These are phyloP conservation scores for Oreochromis grahami DNA, from an alignment of 2,797 vertebrate species.

Conservation along the genomic window DNA sequence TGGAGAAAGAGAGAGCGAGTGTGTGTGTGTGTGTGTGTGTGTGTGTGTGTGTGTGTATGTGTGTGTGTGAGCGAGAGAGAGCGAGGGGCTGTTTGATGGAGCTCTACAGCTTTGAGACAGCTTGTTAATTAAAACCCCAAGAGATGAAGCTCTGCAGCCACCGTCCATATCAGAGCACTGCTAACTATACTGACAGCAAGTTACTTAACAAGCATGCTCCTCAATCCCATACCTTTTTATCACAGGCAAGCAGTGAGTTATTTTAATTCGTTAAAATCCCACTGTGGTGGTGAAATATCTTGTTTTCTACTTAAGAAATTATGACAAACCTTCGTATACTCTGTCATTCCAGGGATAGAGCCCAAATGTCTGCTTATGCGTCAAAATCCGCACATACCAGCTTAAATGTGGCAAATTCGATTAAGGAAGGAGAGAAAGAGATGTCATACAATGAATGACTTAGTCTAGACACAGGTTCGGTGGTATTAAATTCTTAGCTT, in stretches of 20 bases:
- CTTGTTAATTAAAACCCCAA: conserved; percentile 83
- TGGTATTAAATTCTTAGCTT: conserved; percentile 59
- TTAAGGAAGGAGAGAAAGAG: conserved; percentile 61
- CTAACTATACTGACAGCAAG: conserved; percentile 83
- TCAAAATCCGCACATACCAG: conserved; percentile 56
- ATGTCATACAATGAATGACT: conserved; percentile 60
- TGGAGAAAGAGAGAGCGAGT: conserved; percentile 26
- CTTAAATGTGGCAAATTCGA: conserved; percentile 75
- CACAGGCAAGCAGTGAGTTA: conserved; percentile 68
- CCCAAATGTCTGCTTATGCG: conserved; percentile 64
- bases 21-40: neutral
- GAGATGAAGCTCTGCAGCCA: conserved; percentile 81
- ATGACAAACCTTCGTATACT: conserved; percentile 67
- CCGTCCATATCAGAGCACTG: conserved; percentile 79
- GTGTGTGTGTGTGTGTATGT: too few relatives aligned
- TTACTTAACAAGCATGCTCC: conserved; percentile 75
- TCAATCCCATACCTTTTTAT: conserved; percentile 70
- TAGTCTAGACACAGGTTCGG: conserved; percentile 58
- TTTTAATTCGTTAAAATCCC: conserved; percentile 76
- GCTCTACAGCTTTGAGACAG: conserved; percentile 80
- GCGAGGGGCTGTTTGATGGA: conserved; percentile 73
- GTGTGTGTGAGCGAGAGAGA: neutral
- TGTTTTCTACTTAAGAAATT: conserved; percentile 71
- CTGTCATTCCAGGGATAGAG: conserved; percentile 58
- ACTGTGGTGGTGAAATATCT: conserved; percentile 66